Evolutionary conservation across 2,113 vertebrate genomes (phyloP).

Genomic region (Chamaetylas fuelleborni): DNA sequence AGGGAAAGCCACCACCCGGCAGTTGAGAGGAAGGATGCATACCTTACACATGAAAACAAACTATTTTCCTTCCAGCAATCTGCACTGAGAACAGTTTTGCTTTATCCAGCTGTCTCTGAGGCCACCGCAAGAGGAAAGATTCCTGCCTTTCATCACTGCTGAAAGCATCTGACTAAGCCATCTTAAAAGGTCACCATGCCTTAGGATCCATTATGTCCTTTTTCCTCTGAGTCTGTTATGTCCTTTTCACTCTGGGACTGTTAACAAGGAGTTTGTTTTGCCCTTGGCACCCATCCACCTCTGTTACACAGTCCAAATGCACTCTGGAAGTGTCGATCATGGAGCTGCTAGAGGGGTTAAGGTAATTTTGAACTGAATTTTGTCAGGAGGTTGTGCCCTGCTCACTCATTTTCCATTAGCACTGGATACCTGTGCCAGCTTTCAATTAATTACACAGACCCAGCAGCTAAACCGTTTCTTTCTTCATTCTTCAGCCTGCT

Average conservation of each 20-base stretch:
- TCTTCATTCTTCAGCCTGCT: neutral
- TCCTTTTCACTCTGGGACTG: neutral
- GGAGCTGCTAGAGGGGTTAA: neutral
- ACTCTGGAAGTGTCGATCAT: accelerated
- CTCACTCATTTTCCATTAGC: neutral
- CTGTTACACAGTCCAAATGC: neutral
- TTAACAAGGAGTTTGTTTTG: neutral
- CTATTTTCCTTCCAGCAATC: slow-evolving; percentile 11
- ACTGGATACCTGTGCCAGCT: neutral
- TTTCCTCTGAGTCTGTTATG: neutral
- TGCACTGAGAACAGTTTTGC: neutral
- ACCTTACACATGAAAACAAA: neutral
- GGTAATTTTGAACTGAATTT: neutral
- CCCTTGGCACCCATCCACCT: neutral
- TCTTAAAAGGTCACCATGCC: neutral
- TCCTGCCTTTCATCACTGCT: slow-evolving; percentile 15
- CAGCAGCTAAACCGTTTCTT: neutral
- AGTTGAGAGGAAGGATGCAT: neutral
- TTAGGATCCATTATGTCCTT: neutral
- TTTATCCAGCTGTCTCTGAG: slow-evolving; percentile 13
- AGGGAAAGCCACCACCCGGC: neutral
- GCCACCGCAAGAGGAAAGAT: neutral
- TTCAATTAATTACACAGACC: neutral
- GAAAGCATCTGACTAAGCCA: slow-evolving; percentile 20
- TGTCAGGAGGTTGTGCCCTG: neutral